phyloP scores from a whole-genome alignment of 92 coral and sea anemone species.

The Zoanthus sociatus region DNA sequence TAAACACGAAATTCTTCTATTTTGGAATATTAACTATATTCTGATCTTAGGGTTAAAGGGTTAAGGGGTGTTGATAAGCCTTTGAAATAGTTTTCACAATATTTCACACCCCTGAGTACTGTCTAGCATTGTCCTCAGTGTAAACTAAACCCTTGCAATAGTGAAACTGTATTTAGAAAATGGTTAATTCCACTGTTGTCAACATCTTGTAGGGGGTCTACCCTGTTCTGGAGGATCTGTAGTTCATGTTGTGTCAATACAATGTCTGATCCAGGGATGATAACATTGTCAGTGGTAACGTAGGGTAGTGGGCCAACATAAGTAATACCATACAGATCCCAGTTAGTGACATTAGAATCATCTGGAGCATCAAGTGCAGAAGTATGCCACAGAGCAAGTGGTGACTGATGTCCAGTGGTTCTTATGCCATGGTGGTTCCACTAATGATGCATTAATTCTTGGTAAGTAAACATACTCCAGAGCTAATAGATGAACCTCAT shows the following conservation, averaged over 20 bases:
- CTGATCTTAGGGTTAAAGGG: no score
- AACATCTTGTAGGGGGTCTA: no score
- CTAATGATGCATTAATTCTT: conserved; percentile 62
- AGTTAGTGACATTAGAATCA: conserved; percentile 32
- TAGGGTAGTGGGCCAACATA: conserved; percentile 49
- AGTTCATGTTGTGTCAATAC: not conserved
- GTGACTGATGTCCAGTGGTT: conserved; percentile 59
- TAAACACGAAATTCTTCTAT: no score
- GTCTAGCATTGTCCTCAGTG: no score
- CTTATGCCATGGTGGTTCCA: conserved; percentile 73
- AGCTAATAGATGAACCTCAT: conserved; percentile 53
- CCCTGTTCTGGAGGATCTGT: no score
- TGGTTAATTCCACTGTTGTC: no score
- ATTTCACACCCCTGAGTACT: no score
- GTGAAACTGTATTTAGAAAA: no score
- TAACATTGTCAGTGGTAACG: conserved; percentile 41
- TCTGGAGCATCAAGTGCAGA: not conserved
- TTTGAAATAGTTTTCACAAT: no score
- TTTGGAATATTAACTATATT: no score
- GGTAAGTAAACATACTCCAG: conserved; percentile 53
- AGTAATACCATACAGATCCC: conserved; percentile 46
- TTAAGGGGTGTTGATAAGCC: no score
- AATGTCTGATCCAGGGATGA: not conserved
- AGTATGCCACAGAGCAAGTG: conserved; percentile 35
- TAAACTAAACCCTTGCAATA: no score